Base-by-base conservation (phyloP, 1,140 invertebrate genomes). In the Macrobrachium nipponense region DNA sequence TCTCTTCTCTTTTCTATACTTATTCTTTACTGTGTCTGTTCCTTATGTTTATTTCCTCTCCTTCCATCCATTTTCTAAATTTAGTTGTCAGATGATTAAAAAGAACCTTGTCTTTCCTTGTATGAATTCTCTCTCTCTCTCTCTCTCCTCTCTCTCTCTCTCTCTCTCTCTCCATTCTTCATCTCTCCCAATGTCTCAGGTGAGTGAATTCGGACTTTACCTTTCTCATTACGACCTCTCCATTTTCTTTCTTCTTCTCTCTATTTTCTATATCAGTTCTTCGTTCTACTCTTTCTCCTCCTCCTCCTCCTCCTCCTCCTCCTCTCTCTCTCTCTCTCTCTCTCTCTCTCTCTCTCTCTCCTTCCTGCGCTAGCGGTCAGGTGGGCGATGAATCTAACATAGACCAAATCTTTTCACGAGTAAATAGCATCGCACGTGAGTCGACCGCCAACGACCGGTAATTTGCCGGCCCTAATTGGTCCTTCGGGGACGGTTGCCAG, bases 331-430 rank as follows among this genome's bases (percentile, higher is more conserved):
- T 23, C 20, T 20, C 20, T 6, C 7, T 27, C 18, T 36, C 23
- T 27, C n/a, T 7, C 51, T 17, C 36, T 36, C 68, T 27, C 60
- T 58, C 80, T 73, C 51, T 14, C 68, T 20, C 51, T 27, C 66
- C 66, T 17, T 15, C 51, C 20, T 23, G 20, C 17, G 44, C 51
- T 7, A 58, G n/a, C 58, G n/a, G n/a, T 14, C 75, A 78, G n/a
- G 18, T 77, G 43, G 17, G n/a, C 73, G 60, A 51, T 62, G 82
- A 75, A 73, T 76, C 73, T 77, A 78, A 78, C 73, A 78, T 58
- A 17, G n/a, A 77, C 82, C 62, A 78, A 84, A 78, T 84, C 75
- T 84, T 84, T 84, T 84, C 82, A 77, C 75, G 81, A 76, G 81
- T 76, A 83, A 83, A 83, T 83, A 83, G 23, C 72, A 15, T 0